A percentile compares a stretch with the other conserved stretches of the same genome.
phyloP scores from a whole-genome alignment of 1,140 invertebrate species.

The Stenopsyche tienmushanensis region DNA sequence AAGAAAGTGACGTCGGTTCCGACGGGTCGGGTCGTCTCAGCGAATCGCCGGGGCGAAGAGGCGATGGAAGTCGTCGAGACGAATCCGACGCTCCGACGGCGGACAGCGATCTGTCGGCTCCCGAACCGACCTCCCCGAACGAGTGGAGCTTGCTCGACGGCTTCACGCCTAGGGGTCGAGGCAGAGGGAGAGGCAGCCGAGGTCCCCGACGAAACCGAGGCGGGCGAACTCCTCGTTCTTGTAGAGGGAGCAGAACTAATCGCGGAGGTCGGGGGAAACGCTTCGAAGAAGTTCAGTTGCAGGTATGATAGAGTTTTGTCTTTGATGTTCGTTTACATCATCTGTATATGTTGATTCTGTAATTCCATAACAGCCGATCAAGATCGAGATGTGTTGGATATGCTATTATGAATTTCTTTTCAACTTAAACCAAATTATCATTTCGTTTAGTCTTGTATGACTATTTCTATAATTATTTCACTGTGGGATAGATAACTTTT shows the following conservation, averaged over 20 bases:
- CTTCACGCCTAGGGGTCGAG: constrained; percentile 11
- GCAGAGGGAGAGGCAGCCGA: constrained; percentile 23
- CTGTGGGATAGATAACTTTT: too few species aligned
- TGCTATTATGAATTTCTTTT: too few species aligned
- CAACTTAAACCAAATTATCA: too few species aligned
- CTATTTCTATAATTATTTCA: too few species aligned
- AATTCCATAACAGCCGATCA: too few species aligned
- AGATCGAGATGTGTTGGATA: too few species aligned
- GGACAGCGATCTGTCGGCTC: constrained; percentile 51
- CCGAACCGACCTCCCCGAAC: constrained; percentile 35
- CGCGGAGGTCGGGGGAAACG: constrained; percentile 2
- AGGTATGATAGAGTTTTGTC: constrained; percentile 21
- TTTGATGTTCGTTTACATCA: not conserved
- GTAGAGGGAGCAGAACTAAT: constrained; percentile 13
- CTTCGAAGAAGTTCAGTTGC: constrained; percentile 36
- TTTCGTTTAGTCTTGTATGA: too few species aligned
- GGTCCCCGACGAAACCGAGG: constrained; percentile 17
- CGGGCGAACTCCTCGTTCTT: constrained; percentile 8
- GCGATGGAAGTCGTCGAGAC: not conserved
- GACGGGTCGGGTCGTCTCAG: not conserved
- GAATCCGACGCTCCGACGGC: constrained; percentile 44
- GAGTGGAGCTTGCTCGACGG: not conserved
- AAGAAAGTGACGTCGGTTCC: not conserved
- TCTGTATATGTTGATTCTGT: not conserved
- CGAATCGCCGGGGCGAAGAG: constrained; percentile 6